Evolutionary conservation across 2,888 invertebrate species (phyloP).

Genomic region (Lamellibrachia satsuma): DNA sequence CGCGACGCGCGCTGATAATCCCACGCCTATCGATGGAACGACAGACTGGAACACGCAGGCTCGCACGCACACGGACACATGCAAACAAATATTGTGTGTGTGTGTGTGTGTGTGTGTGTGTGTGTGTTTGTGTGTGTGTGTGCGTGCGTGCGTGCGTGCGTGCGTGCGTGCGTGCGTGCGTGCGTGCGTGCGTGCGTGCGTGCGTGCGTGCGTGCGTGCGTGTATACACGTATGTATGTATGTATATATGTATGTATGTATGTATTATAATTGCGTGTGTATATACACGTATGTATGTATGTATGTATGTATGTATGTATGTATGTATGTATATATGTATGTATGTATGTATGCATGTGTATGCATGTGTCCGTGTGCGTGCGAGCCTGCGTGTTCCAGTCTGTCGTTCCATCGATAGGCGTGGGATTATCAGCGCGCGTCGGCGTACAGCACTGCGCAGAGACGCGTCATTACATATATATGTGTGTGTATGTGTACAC

Average conservation of each 20-base stretch:
- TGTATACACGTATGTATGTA: too few relatives aligned
- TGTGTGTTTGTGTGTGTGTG: background rate
- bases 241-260: too few relatives aligned
- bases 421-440: constrained; percentile 17
- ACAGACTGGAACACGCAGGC: background rate
- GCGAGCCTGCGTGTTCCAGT: background rate
- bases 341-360: too few relatives aligned
- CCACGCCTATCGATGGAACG: constrained; percentile 12
- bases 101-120: too few relatives aligned
- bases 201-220: too few relatives aligned
- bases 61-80: background rate
- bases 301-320: too few relatives aligned
- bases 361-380: background rate
- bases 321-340: too few relatives aligned
- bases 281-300: too few relatives aligned
- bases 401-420: background rate
- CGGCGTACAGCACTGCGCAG: background rate
- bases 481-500: too few relatives aligned
- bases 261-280: too few relatives aligned
- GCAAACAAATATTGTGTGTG: background rate
- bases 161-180: background rate
- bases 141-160: background rate
- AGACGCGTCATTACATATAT: background rate
- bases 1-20: constrained; percentile 7
- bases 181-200: background rate